These are phyloP conservation scores for Cynaeus angustus DNA, from an alignment of 2,888 invertebrate species.

Conservation along the genomic window DNA sequence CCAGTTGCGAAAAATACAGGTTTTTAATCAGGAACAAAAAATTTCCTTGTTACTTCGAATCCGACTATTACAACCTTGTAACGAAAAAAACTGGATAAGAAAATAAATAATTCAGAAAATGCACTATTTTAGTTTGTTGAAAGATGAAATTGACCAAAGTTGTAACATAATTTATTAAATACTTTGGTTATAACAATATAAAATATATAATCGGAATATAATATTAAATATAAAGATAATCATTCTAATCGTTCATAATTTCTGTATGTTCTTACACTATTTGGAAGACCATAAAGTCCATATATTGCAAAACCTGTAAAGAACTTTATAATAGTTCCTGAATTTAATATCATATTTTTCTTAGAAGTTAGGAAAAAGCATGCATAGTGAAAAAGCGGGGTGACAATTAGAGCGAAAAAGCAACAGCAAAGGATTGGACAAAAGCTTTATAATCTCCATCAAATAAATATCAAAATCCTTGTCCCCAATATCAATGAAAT, in stretches of 20 bases:
- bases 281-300: conserved; percentile 80
- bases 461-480: conserved; percentile 28
- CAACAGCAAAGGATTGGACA: conserved; percentile 25
- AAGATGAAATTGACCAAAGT: too few species aligned
- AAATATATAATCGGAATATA: conserved; percentile 23
- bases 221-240: conserved; percentile 40
- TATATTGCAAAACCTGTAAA: conserved; percentile 80
- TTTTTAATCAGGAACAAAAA: conserved; percentile 49
- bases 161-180: conserved; percentile 5
- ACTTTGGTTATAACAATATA: conserved; percentile 15
- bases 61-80: conserved; percentile 50
- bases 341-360: conserved; percentile 27
- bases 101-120: too few species aligned
- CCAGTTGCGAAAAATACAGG: conserved; percentile 50
- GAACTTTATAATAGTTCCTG: conserved; percentile 56
- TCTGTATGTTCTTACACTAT: conserved; percentile 67
- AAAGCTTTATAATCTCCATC: conserved; percentile 26
- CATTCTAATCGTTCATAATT: conserved; percentile 68
- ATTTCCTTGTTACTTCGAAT: conserved; percentile 58
- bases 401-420: conserved; percentile 10
- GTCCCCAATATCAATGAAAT: conserved; percentile 17
- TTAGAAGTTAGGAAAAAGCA: conserved; percentile 24
- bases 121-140: too few species aligned
- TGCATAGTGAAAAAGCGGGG: conserved; percentile 23
- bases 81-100: not conserved